A percentile compares a stretch with the other conserved stretches of the same genome.
These are phyloP conservation scores for Prolemur simus DNA, from an alignment of 2,113 vertebrate species.

Conservation along the genomic window DNA sequence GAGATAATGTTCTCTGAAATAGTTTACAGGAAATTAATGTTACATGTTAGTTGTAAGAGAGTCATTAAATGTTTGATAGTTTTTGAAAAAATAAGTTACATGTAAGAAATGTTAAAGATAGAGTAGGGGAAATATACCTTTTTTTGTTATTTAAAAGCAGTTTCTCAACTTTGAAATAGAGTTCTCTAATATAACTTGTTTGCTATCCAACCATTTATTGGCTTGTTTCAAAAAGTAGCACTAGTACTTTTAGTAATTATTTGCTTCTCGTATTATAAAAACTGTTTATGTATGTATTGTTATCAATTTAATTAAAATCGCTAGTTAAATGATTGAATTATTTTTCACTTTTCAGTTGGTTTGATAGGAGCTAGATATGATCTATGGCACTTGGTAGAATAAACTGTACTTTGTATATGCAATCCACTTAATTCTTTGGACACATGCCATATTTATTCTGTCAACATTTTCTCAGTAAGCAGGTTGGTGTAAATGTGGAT, in stretches of 20 bases:
- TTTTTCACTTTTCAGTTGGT: neutral
- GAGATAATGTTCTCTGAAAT: neutral
- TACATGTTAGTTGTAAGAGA: neutral
- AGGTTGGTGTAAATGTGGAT: neutral
- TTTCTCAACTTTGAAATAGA: constrained; percentile 7
- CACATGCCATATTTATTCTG: constrained; percentile 12
- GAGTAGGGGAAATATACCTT: neutral
- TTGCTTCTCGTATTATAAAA: neutral
- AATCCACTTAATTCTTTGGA: constrained; percentile 16
- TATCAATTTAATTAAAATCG: neutral
- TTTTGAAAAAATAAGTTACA: neutral
- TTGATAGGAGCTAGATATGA: neutral
- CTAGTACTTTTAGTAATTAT: neutral
- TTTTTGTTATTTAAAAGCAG: neutral
- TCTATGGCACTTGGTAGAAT: neutral
- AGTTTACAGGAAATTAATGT: constrained; percentile 6
- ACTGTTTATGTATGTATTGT: neutral
- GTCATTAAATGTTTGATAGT: neutral
- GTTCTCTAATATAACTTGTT: neutral
- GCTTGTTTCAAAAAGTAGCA: neutral
- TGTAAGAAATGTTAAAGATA: constrained; percentile 11
- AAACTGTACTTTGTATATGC: neutral
- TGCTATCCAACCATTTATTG: neutral
- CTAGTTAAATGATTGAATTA: neutral
- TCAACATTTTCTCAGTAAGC: constrained; percentile 21